Base-by-base conservation (phyloP, 2,113 vertebrate genomes). In the Apistogramma diplotaenia region DNA sequence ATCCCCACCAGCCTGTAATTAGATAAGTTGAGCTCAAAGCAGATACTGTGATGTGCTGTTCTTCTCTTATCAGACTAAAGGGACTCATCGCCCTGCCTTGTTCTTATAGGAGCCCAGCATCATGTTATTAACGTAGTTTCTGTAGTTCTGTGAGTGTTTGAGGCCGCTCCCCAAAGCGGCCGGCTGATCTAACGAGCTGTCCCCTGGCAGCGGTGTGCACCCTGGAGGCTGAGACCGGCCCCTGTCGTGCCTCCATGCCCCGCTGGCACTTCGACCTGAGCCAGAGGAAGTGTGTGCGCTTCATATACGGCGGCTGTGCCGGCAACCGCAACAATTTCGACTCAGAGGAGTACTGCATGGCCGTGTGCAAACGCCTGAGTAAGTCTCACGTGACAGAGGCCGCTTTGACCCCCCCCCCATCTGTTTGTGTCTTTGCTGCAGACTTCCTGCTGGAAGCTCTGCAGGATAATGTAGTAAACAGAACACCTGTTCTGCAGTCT, bases 241-340 rank as follows among this genome's bases (percentile, higher is more conserved):
- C 97, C 90, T 99, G 98, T 96, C 96, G 97, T 74, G 97, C 97
- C 91, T 95, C 96, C 95, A 96, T 97, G 96, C 96, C 96, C 82
- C 97, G 97, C 93, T 99, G 98, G 97, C 97, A 97, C 96, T 99
- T 98, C 95, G 95, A 99, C 95, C 78, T 95, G 93, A 94, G 92
- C 94, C 96, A 96, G 95, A 96, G 95, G 95, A 99, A 97, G 90
- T 99, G 98, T 80, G 83, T 96, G 93, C 97, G 94, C 93, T 99
- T 99, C 97, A 95, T 96, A 93, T 99, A 99, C 86, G 98, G 98
- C 91, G 98, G 98, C 97, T 99, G 98, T 78, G 97, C 96, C 91
- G 98, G 98, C 94, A 99, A 99, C 96, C 96, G 97, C 96, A 99
- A 99, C 97, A 99, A 99, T 97, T 99, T 99, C 97, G 96, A 98